These are phyloP conservation scores for Tychaedon coryphoeus DNA, from an alignment of 2,113 vertebrate species.

Conservation along the genomic window DNA sequence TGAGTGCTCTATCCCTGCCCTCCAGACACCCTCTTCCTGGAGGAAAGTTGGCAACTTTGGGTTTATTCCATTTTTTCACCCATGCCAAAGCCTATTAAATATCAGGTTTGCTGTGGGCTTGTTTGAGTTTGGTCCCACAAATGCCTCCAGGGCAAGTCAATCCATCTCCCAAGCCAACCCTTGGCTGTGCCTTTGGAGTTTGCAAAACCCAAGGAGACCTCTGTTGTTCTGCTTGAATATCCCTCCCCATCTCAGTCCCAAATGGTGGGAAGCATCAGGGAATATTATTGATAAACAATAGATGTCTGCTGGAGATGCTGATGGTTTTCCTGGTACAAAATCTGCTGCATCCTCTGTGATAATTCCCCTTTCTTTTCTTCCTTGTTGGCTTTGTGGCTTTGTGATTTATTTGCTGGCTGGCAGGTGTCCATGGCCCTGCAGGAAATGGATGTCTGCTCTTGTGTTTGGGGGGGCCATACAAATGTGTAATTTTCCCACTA, in stretches of 20 bases:
- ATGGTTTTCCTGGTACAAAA: slow-evolving; percentile 22
- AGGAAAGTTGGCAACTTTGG: not conserved
- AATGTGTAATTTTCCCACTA: slow-evolving; percentile 1
- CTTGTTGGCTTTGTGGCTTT: not conserved
- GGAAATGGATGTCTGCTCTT: slow-evolving; percentile 49
- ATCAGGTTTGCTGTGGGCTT: not conserved
- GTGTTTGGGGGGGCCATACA: not conserved
- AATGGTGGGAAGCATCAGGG: not conserved
- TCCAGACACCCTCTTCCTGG: not conserved
- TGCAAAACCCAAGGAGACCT: not conserved
- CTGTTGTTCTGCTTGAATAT: not conserved
- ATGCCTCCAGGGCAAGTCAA: not conserved
- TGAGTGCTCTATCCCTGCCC: not conserved
- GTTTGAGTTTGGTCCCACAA: not conserved
- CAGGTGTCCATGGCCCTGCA: not conserved
- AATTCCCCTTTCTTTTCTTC: slow-evolving; percentile 17
- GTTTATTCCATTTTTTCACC: not conserved
- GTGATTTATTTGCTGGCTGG: slow-evolving; percentile 37
- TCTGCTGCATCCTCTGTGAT: not conserved
- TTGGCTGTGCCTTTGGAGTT: not conserved
- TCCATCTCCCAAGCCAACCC: not conserved
- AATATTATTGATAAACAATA: slow-evolving; percentile 11
- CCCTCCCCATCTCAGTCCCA: not conserved
- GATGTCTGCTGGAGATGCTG: not conserved
- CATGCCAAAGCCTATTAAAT: not conserved